Evolutionary conservation across 35 echinoderm and acorn worm genomes (phyloP).

Genomic region (Heliocidaris erythrogramma): DNA sequence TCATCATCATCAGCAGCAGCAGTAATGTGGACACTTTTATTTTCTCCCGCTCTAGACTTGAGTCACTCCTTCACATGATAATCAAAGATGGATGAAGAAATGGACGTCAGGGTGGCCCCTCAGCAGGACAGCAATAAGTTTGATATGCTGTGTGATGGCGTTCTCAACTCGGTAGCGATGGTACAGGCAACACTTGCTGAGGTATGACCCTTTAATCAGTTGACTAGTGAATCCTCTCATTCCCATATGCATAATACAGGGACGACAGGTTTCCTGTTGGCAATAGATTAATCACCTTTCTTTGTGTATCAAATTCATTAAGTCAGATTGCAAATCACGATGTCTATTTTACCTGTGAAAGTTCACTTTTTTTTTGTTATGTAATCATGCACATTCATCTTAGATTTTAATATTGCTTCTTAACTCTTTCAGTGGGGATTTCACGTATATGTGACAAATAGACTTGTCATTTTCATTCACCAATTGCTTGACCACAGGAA

Average conservation of each 20-base stretch:
- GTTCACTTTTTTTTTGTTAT: too few relatives aligned
- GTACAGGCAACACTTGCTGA: slow-evolving; percentile 83
- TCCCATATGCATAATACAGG: background rate
- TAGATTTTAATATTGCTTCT: too few relatives aligned
- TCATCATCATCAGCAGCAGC: too few relatives aligned
- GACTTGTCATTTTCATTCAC: too few relatives aligned
- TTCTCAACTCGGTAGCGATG: slow-evolving; percentile 80
- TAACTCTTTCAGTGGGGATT: too few relatives aligned
- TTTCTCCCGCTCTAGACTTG: background rate
- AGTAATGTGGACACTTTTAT: background rate
- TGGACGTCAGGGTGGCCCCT: slow-evolving; percentile 52
- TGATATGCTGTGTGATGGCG: slow-evolving; percentile 98
- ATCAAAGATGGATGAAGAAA: slow-evolving; percentile 73
- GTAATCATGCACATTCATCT: too few relatives aligned
- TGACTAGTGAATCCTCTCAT: background rate
- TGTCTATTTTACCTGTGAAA: background rate
- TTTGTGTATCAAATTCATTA: background rate
- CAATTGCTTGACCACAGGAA: too few relatives aligned
- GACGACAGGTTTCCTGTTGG: background rate
- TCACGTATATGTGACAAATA: too few relatives aligned
- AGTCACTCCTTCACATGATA: background rate
- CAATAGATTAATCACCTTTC: too few relatives aligned
- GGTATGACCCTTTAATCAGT: background rate
- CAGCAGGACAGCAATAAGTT: slow-evolving; percentile 95
- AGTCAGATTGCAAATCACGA: background rate